phyloP scores from a whole-genome alignment of 2,888 invertebrate species.

The Lordiphosa andalusiaca region DNA sequence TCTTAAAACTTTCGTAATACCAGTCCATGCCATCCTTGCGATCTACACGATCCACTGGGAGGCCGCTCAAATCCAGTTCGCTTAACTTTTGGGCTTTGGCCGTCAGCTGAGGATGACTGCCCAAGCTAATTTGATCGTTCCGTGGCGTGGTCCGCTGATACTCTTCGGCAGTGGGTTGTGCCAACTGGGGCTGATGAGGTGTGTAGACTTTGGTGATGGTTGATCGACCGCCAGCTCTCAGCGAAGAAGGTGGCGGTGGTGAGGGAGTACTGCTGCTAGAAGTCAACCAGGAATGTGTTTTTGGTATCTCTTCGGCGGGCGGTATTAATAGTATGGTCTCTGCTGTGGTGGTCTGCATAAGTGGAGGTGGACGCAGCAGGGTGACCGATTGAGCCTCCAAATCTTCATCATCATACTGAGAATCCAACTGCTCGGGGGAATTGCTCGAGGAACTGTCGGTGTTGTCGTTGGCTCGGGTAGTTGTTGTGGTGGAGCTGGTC shows the following conservation, averaged over 20 bases:
- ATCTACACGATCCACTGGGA: constrained; percentile 79
- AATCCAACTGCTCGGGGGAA: constrained; percentile 44
- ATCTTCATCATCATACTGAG: constrained; percentile 69
- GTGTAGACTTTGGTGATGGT: constrained; percentile 84
- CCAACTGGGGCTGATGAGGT: constrained; percentile 63
- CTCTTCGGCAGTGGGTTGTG: constrained; percentile 79
- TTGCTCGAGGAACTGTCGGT: constrained; percentile 21
- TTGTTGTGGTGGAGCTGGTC: constrained; percentile 20
- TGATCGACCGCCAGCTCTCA: constrained; percentile 81
- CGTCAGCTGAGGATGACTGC: constrained; percentile 52
- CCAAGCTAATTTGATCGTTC: constrained; percentile 47
- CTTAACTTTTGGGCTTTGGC: constrained; percentile 66
- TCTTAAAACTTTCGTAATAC: constrained; percentile 91
- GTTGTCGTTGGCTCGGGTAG: constrained; percentile 22
- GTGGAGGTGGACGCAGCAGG: constrained; percentile 55
- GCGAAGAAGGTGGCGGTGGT: constrained; percentile 22
- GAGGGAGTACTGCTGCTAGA: constrained; percentile 18
- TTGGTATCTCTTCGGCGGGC: constrained; percentile 76
- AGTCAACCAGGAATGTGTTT: constrained; percentile 70
- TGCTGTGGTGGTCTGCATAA: constrained; percentile 73
- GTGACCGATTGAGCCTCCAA: constrained; percentile 73
- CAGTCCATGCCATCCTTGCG: constrained; percentile 85
- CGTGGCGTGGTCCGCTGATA: constrained; percentile 77
- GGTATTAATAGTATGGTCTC: constrained; percentile 79
- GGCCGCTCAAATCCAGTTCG: constrained; percentile 47